Evolutionary conservation across 64 coral and sea anemone genomes (phyloP), one percentile per base, ranked within the genome.

Genomic region (Montipora foliosa): DNA sequence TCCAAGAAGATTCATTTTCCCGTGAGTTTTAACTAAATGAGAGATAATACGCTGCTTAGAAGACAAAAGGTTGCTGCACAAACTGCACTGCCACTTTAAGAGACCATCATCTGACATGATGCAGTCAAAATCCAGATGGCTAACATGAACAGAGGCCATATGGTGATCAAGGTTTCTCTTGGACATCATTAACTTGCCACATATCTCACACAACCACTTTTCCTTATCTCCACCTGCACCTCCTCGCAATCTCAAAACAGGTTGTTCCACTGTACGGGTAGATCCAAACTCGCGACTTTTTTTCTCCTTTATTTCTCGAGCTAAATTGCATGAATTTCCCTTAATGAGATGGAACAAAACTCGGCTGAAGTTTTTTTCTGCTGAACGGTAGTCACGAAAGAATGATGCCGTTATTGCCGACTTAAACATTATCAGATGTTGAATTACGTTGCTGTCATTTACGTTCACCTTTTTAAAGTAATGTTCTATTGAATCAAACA

Each of bases 11-110:
- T 87, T 73, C 16, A 67, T 87, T 73, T 68, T 87, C 8, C 66
- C 83, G 53, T 87, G 83, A 20, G 49, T 87, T 87, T 48, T 87
- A 21, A 72, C 12, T 50, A 87, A 73, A 87, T 87, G 83, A 9
- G 62, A 49, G 17, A 68, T 87, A 21, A 87, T 24, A 4, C 83
- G 37, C 69, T 87, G 83, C 62, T 87, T 87, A 0, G 83, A 87
- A 87, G 59, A 68, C 0, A 67, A 16, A 19, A 73, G n/a, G 10
- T 50, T 87, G 16, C 44, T 12, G 14, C 83, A 87, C 13, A 73
- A 71, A 73, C 66, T 49, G 66, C 66, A 87, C 49, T 71, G 44
- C 83, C 83, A 87, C 48, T 87, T 87, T 24, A 49, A 16, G 0
- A 71, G 15, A 16, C 69, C 49, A 47, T 73, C 66, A 72, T 25